These are phyloP conservation scores for Zootermopsis nevadensis DNA, from an alignment of 2,888 invertebrate species.

Conservation along the genomic window DNA sequence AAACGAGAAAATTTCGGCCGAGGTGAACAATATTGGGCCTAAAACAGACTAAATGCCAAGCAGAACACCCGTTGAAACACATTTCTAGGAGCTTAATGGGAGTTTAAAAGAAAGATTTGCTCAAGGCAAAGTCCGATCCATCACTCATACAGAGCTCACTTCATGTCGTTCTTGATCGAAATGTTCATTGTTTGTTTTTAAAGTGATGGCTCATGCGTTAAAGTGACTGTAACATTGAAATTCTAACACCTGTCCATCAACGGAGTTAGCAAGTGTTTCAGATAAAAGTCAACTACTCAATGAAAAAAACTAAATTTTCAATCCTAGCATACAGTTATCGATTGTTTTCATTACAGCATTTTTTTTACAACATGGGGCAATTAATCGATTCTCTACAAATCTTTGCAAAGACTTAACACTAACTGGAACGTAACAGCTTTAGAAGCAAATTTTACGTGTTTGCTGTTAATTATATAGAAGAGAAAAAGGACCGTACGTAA, in stretches of 20 bases:
- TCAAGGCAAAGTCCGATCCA: not conserved
- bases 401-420: too few species aligned
- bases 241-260: conserved; percentile 28
- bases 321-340: not conserved
- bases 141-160: not conserved
- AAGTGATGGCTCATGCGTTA: conserved; percentile 17
- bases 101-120: too few species aligned
- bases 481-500: too few species aligned
- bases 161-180: conserved; percentile 18
- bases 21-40: too few species aligned
- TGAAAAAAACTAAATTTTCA: not conserved
- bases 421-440: too few species aligned
- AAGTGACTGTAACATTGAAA: conserved; percentile 23
- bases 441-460: too few species aligned
- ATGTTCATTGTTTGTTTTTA: conserved; percentile 14
- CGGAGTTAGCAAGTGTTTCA: not conserved
- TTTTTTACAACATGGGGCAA: not conserved
- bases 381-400: too few species aligned
- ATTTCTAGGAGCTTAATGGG: too few species aligned
- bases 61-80: too few species aligned
- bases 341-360: not conserved
- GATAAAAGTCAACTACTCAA: not conserved
- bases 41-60: too few species aligned
- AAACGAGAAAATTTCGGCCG: too few species aligned
- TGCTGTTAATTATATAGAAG: too few species aligned